Evolutionary conservation across 37 sponge, comb jelly and placozoan species (phyloP), one percentile per base, ranked within the genome.

Genomic region (Beroe ovata): DNA sequence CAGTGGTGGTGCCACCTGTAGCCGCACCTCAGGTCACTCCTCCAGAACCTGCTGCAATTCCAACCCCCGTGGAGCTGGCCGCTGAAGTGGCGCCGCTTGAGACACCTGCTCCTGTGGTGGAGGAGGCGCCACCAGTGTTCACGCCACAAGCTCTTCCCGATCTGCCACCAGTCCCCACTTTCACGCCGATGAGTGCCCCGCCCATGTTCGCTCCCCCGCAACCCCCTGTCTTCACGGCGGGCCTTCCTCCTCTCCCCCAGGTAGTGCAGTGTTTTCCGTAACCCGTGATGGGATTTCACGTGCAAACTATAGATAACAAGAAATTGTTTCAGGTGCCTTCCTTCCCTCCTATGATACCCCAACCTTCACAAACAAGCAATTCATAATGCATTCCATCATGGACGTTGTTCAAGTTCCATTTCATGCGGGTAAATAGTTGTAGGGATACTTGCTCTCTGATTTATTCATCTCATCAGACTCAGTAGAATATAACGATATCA

Each of bases 171-270:
- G 20, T 42, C 84, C 84, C 84, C 26, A 40, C 54, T 0, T 77
- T 77, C 38, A 77, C 42, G 16, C 84, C 84, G 28, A 42, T 77
- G 8, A 25, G 54, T 42, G 84, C 47, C 0, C 84, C 84, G 4
- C 84, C 84, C 23, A 39, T 77, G 54, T 77, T 77, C 25, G 84
- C 84, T 40, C 84, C 84, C 21, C 84, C 84, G 20, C 84, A 77
- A 42, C 84, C 84, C 33, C 84, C 84, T 25, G 38, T 19, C 38
- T 77, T 77, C 54, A 30, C 32, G 2, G 16, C 42, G 16, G 54
- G 54, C 0, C 54, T 77, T 11, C 84, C 84, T 77, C 84, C 84
- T 20, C 84, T 77, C 8, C 84, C 84, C 38, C 16, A 77, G 6
- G 47, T 77, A 8, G 54, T 37, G 2, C 69, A 66, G 69, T 34